These are phyloP conservation scores for Porites evermanni DNA, from an alignment of 92 coral and sea anemone species.

Conservation along the genomic window DNA sequence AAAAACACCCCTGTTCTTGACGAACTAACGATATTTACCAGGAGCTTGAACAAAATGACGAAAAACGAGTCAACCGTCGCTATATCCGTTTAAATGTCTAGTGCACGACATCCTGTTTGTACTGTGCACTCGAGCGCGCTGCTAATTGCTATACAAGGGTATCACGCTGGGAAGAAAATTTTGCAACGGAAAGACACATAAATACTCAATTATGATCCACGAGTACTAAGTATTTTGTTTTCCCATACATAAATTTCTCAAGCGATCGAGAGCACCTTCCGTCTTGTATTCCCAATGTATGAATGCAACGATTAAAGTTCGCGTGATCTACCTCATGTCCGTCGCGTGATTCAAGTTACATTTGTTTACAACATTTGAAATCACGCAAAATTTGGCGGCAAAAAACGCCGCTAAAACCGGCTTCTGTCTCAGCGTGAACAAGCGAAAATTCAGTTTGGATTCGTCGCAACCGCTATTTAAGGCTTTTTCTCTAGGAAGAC, in stretches of 20 bases:
- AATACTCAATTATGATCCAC: slow-evolving; percentile 24
- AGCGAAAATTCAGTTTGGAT: slow-evolving; percentile 14
- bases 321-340: slow-evolving; percentile 24
- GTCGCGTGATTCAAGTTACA: slow-evolving; percentile 51
- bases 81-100: neutral
- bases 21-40: slow-evolving; percentile 21
- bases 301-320: neutral
- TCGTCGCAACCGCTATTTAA: neutral
- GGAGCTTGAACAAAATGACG: slow-evolving; percentile 6
- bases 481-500: neutral
- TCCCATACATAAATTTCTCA: neutral
- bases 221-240: slow-evolving; percentile 8
- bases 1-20: slow-evolving; percentile 1
- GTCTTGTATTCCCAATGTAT: neutral
- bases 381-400: slow-evolving; percentile 54
- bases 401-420: neutral
- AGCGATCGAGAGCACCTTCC: too few relatives aligned
- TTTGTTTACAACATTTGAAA: slow-evolving; percentile 40
- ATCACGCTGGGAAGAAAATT: slow-evolving; percentile 37
- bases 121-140: slow-evolving; percentile 20
- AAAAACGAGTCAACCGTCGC: slow-evolving; percentile 18
- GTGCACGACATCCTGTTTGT: slow-evolving; percentile 1
- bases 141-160: slow-evolving; percentile 27
- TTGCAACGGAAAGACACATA: slow-evolving; percentile 26
- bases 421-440: slow-evolving; percentile 30